These are phyloP conservation scores for Microtus pennsylvanicus DNA, from an alignment of 2,113 vertebrate genomes.

Conservation along the genomic window DNA sequence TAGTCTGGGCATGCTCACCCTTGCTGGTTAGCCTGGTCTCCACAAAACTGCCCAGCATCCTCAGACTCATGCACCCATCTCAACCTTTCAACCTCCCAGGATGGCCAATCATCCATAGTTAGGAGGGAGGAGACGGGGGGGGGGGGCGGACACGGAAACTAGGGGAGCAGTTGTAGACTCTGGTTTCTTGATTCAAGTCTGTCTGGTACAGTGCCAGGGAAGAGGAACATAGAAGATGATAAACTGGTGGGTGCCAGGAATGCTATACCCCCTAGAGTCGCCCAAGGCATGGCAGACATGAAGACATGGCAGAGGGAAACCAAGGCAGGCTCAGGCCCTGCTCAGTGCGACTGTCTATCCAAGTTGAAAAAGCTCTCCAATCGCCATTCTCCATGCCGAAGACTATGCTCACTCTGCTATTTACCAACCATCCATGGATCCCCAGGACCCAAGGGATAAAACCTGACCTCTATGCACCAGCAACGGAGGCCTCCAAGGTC, in stretches of 20 bases:
- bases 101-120: background rate
- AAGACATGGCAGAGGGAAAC: constrained; percentile 9
- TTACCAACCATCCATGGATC: constrained; percentile 3
- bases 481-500: background rate
- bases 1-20: background rate
- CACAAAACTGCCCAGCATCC: background rate
- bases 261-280: background rate
- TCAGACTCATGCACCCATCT: background rate
- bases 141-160: background rate
- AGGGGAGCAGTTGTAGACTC: background rate
- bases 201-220: background rate
- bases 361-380: constrained; percentile 13
- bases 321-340: constrained; percentile 35
- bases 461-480: background rate
- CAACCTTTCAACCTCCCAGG: background rate
- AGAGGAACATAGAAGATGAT: background rate
- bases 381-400: background rate
- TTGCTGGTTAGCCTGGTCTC: background rate
- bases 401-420: background rate
- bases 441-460: constrained; percentile 11
- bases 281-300: background rate
- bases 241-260: constrained; percentile 19
- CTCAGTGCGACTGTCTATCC: background rate
- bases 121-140: background rate
- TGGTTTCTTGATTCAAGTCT: constrained; percentile 7